Percentiles rank a stretch among this genome's conserved stretches.
phyloP scores from a whole-genome alignment of 2,113 vertebrate genomes.

The Edolisoma coerulescens region DNA sequence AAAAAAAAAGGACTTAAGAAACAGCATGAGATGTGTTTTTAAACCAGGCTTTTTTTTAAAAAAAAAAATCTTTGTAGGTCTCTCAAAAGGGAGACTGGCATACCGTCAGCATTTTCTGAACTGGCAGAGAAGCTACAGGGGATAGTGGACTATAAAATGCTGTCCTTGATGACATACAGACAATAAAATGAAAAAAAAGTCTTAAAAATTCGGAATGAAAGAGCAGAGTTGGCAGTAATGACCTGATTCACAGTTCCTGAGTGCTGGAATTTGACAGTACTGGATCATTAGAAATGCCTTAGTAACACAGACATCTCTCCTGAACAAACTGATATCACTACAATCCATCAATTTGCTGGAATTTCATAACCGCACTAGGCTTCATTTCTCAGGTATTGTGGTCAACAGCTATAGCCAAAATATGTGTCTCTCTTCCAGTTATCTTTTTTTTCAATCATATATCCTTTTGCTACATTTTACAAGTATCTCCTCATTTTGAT shows the following conservation, averaged over 20 bases:
- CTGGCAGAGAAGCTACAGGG: not conserved
- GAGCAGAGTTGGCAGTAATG: not conserved
- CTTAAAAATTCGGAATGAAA: not conserved
- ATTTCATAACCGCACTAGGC: not conserved
- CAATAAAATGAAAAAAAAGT: not conserved
- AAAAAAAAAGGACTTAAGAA: not conserved
- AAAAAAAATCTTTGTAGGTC: not conserved
- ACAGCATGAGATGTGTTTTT: not conserved
- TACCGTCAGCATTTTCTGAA: not conserved
- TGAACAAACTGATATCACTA: not conserved
- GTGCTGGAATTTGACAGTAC: not conserved
- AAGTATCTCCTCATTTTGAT: not conserved
- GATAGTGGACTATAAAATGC: not conserved
- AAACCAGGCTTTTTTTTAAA: not conserved
- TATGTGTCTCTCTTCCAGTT: not conserved
- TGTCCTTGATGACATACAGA: not conserved
- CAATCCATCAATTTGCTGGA: not conserved
- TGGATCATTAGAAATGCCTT: not conserved
- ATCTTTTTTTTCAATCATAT: not conserved
- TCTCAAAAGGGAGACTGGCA: not conserved
- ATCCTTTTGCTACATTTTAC: not conserved
- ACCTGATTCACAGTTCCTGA: not conserved
- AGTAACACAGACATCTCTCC: not conserved
- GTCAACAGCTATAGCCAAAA: not conserved
- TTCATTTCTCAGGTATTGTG: not conserved